Evolutionary conservation across 2,113 vertebrate genomes (phyloP), one percentile per base, ranked within the genome.

Genomic region (Coreoperca whiteheadi): DNA sequence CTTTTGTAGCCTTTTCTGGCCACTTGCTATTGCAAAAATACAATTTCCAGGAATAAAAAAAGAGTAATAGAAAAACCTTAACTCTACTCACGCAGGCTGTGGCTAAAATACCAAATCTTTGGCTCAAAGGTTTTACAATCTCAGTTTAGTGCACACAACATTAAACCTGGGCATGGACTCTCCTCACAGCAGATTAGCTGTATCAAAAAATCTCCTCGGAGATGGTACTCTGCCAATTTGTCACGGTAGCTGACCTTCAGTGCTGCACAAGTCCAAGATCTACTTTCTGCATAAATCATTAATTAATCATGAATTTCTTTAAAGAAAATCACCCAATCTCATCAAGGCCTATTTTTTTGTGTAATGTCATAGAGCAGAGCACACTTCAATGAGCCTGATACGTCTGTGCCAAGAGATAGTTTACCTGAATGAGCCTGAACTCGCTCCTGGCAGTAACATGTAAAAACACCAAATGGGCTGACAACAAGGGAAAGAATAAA

Each of bases 191-290:
- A 79, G 68, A 72, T 78, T 63, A 65, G 68, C 73, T 81, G 34
- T 61, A 56, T 73, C 43, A 80, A 72, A 80, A 65, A n/a, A 57
- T 51, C 67, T 57, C 69, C 61, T 80, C 48, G 46, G 75, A 82
- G 77, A 72, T 69, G 21, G 43, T 82, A 46, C 53, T 72, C 34
- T 74, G 76, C 21, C 82, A 75, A 16, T 65, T 79, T 74, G 72
- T 61, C 74, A 67, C 15, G 41, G 64, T 85, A 61, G 73, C 77
- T 69, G 87, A 89, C 89, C 86, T 91, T 81, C 87, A 88, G 23
- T 0, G 9, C 34, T 68, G 57, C 70, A 57, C 60, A 57, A 66
- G 63, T 61, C 67, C 72, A 81, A 56, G 61, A 86, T 87, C 75
- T 74, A 53, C 80, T 83, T 75, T 64, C 76, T 81, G 84, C 53